These are phyloP conservation scores for Meloidogyne floridensis DNA, from an alignment of 1,140 invertebrate species.

Conservation along the genomic window DNA sequence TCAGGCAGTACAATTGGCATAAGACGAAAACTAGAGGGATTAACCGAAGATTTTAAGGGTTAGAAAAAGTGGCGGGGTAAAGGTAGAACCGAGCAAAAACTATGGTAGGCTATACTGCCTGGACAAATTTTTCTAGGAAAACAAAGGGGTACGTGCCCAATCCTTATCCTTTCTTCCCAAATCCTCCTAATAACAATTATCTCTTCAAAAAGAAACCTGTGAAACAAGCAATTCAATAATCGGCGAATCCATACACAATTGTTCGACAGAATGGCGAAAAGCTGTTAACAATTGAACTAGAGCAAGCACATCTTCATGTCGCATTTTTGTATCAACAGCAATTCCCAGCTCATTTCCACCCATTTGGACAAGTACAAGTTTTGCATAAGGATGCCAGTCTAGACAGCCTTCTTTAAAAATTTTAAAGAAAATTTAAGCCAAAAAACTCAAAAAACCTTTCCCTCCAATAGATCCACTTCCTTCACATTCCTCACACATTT, in stretches of 20 bases:
- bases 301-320: conserved; percentile 45
- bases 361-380: conserved; percentile 53
- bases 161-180: too few species aligned
- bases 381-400: conserved; percentile 60
- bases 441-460: neutral
- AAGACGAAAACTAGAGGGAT: too few species aligned
- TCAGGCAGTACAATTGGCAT: too few species aligned
- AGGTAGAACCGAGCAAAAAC: too few species aligned
- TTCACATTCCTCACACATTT: conserved; percentile 41
- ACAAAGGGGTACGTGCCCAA: too few species aligned
- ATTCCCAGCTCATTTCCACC: conserved; percentile 52
- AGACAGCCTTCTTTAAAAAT: conserved; percentile 40
- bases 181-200: too few species aligned
- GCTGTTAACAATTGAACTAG: conserved; percentile 46
- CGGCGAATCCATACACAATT: conserved; percentile 58
- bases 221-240: conserved; percentile 61
- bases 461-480: conserved; percentile 34
- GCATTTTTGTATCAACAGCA: conserved; percentile 57
- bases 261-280: conserved; percentile 52
- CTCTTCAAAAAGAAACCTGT: conserved; percentile 44
- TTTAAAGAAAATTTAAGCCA: neutral
- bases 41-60: too few species aligned
- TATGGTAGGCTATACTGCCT: too few species aligned
- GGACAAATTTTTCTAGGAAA: too few species aligned
- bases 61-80: too few species aligned